Percentiles rank a stretch among this genome's conserved stretches.
Evolutionary conservation across 2,888 invertebrate genomes (phyloP).

Genomic region (Panorpa germanica): DNA sequence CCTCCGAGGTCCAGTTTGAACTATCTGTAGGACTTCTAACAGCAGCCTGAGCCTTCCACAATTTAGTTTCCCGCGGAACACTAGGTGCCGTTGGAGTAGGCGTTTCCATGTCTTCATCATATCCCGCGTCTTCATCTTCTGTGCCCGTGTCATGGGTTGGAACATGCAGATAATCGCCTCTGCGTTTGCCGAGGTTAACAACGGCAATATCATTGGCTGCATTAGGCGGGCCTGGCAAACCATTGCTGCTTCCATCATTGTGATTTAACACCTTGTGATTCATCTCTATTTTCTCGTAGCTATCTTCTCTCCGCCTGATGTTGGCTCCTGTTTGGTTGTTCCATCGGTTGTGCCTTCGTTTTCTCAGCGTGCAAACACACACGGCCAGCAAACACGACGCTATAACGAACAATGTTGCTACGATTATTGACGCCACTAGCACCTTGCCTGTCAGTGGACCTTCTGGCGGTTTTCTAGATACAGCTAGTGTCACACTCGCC

Average conservation of each 20-base stretch:
- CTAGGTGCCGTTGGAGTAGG: slow-evolving; percentile 21
- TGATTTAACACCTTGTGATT: slow-evolving; percentile 31
- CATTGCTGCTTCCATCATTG: slow-evolving; percentile 16
- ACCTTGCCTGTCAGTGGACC: slow-evolving; percentile 36
- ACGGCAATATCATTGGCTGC: slow-evolving; percentile 20
- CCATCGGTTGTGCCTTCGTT: slow-evolving; percentile 34
- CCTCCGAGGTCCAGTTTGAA: slow-evolving; percentile 11
- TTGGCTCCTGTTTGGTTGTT: slow-evolving; percentile 24
- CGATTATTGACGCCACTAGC: slow-evolving; percentile 45
- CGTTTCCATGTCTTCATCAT: slow-evolving; percentile 22
- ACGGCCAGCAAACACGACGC: slow-evolving; percentile 45
- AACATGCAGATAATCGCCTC: slow-evolving; percentile 54
- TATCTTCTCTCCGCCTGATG: slow-evolving; percentile 32
- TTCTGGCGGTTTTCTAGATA: slow-evolving; percentile 43
- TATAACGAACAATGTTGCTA: slow-evolving; percentile 45
- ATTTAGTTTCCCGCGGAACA: slow-evolving; percentile 22
- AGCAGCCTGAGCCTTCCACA: slow-evolving; percentile 16
- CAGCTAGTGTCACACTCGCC: slow-evolving; percentile 50
- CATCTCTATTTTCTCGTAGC: slow-evolving; percentile 65
- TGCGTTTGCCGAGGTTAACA: slow-evolving; percentile 28
- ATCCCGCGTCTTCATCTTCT: slow-evolving; percentile 36
- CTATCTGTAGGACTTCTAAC: slow-evolving; percentile 16
- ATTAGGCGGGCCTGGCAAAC: slow-evolving; percentile 16
- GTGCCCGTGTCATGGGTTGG: slow-evolving; percentile 44
- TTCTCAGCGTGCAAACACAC: slow-evolving; percentile 37